Evolutionary conservation across 2,797 vertebrate genomes (phyloP).

Genomic region (Cygnus olor): DNA sequence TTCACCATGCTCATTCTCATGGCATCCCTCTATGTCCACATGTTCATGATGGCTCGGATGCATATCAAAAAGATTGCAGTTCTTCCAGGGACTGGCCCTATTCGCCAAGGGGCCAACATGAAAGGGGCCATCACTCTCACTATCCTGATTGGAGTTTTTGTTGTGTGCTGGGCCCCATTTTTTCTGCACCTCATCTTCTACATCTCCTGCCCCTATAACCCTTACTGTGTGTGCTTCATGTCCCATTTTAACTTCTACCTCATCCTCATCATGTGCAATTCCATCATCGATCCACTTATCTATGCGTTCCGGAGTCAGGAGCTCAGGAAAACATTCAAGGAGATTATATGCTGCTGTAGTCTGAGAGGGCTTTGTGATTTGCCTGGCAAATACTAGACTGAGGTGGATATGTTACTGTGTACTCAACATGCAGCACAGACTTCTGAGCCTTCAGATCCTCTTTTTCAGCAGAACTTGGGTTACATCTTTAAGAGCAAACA

Average conservation of each 20-base stretch:
- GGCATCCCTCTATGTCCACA: slow-evolving; percentile 94
- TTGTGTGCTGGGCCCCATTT: slow-evolving; percentile 96
- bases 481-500: neutral
- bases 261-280: slow-evolving; percentile 97
- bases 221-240: slow-evolving; percentile 97
- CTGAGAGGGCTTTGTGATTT: slow-evolving; percentile 80
- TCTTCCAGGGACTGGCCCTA: slow-evolving; percentile 84
- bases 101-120: slow-evolving; percentile 92
- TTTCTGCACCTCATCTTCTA: slow-evolving; percentile 95
- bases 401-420: neutral
- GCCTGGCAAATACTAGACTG: slow-evolving; percentile 82
- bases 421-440: neutral
- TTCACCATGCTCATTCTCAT: slow-evolving; percentile 96
- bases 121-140: slow-evolving; percentile 95
- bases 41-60: slow-evolving; percentile 93
- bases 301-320: slow-evolving; percentile 97
- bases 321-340: slow-evolving; percentile 94
- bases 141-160: slow-evolving; percentile 93
- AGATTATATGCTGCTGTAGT: slow-evolving; percentile 90
- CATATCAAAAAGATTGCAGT: slow-evolving; percentile 94
- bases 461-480: neutral
- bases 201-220: slow-evolving; percentile 93
- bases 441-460: neutral
- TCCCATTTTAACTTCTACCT: slow-evolving; percentile 97
- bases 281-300: slow-evolving; percentile 94